phyloP scores from a whole-genome alignment of 2,113 vertebrate species.

The Crotalus helleri region DNA sequence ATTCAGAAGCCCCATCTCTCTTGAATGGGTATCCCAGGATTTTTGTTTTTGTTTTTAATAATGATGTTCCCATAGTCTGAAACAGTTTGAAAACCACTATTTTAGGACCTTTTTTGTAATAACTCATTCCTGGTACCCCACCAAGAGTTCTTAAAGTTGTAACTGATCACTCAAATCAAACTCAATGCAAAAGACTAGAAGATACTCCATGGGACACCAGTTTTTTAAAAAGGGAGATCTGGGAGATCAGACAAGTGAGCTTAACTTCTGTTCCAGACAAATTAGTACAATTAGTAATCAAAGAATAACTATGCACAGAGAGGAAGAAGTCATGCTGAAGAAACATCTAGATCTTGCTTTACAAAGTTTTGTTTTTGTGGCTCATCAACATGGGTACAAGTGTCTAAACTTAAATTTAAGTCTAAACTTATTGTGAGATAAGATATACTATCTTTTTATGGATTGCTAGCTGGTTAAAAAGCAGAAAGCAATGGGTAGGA shows the following conservation, averaged over 20 bases:
- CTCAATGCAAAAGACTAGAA: not conserved
- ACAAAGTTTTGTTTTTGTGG: not conserved
- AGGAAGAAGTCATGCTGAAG: not conserved
- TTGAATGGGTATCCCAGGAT: not conserved
- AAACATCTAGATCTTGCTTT: not conserved
- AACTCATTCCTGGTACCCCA: not conserved
- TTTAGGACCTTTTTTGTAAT: not conserved
- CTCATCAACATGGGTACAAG: not conserved
- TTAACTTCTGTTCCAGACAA: not conserved
- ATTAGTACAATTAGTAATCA: not conserved
- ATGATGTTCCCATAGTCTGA: not conserved
- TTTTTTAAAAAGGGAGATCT: not conserved
- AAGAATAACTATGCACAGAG: not conserved
- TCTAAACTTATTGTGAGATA: not conserved
- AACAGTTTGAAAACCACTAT: not conserved
- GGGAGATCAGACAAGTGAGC: not conserved
- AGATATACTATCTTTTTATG: not conserved
- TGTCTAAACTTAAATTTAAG: not conserved
- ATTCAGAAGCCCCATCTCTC: not conserved
- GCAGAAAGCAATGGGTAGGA: not conserved
- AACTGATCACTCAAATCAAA: not conserved
- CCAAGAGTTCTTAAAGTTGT: not conserved
- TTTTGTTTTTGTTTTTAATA: not conserved
- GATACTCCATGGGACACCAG: not conserved
- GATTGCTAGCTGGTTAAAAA: not conserved